These are phyloP conservation scores for Diogma glabrata DNA, from an alignment of 2,888 invertebrate genomes.

Conservation along the genomic window DNA sequence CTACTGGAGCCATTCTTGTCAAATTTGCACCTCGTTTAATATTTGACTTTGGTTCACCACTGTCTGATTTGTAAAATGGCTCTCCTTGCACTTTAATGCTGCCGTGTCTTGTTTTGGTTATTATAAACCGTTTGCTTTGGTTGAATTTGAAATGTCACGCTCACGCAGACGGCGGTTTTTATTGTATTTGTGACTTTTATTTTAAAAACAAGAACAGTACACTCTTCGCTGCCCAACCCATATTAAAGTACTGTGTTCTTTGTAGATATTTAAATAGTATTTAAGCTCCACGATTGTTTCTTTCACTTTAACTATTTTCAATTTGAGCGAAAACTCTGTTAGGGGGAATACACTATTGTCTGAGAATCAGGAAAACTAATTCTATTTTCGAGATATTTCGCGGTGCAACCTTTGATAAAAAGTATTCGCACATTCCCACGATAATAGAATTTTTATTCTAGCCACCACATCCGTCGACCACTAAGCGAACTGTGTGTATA, in stretches of 20 bases:
- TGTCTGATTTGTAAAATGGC: too few species aligned
- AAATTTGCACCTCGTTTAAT: too few species aligned
- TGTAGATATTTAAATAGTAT: background rate
- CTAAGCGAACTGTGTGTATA: background rate
- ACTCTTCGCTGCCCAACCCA: background rate
- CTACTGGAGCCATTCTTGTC: too few species aligned
- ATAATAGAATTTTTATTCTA: background rate
- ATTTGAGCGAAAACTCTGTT: background rate
- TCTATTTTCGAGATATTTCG: background rate
- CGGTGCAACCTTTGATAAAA: background rate
- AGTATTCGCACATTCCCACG: background rate
- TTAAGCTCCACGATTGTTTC: background rate
- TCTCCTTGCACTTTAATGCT: too few species aligned
- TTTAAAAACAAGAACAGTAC: too few species aligned
- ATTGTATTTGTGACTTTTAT: too few species aligned
- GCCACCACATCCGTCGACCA: background rate
- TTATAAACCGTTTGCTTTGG: background rate
- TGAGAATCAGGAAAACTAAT: too few species aligned
- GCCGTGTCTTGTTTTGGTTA: too few species aligned
- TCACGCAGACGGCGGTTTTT: too few species aligned
- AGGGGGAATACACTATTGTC: too few species aligned
- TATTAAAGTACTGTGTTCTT: background rate
- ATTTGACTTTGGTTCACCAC: too few species aligned
- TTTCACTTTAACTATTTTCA: background rate
- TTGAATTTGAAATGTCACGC: background rate